Percentiles rank a stretch among this genome's conserved stretches.
Conservation (phyloP, 2,113 vertebrate genomes). For the Micronycteris hirsuta region DNA sequence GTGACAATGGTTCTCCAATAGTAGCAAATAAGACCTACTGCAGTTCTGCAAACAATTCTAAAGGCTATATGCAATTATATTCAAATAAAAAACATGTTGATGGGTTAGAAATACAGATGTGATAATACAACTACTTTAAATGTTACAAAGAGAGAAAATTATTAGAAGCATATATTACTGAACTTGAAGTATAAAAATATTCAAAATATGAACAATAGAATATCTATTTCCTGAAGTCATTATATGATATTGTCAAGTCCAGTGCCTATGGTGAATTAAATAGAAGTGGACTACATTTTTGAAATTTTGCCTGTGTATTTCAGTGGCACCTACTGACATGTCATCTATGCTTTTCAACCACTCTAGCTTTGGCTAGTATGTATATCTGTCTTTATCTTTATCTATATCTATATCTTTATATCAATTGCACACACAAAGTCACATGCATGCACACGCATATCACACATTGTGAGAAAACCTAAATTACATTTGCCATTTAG, state of each 20-base stretch:
- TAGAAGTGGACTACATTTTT: background rate
- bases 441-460: background rate
- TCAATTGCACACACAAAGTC: background rate
- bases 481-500: background rate
- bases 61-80: background rate
- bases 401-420: background rate
- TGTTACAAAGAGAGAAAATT: background rate
- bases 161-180: background rate
- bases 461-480: background rate
- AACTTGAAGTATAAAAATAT: slow-evolving; percentile 8
- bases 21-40: background rate
- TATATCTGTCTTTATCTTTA: background rate
- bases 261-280: background rate
- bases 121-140: background rate
- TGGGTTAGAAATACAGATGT: background rate
- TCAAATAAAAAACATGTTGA: background rate
- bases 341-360: background rate
- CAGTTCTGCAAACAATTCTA: background rate
- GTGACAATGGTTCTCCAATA: background rate
- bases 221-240: background rate
- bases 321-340: background rate
- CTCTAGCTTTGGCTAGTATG: background rate
- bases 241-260: background rate
- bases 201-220: background rate
- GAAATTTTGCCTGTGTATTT: background rate